Percentiles rank a stretch among this genome's conserved stretches.
phyloP scores from a whole-genome alignment of 1,140 invertebrate genomes.

The Drosophila parabipectinata region DNA sequence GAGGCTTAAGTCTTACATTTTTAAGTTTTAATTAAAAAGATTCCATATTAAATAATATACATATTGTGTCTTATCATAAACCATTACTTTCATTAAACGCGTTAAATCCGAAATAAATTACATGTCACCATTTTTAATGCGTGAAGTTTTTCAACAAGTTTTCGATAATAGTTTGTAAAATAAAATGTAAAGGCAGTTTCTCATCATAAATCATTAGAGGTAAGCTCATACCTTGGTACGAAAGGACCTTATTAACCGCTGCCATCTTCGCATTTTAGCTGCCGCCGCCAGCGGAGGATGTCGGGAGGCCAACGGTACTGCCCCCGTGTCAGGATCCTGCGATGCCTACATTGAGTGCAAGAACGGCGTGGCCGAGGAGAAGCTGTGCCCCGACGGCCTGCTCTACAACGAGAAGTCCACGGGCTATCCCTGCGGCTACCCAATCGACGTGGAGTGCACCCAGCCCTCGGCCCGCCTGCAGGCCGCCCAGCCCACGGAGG shows the following conservation, averaged over 20 bases:
- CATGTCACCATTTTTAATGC: neutral
- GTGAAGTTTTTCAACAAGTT: neutral
- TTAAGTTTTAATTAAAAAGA: no score
- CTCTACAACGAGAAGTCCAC: conserved; percentile 91
- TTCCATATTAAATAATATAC: neutral
- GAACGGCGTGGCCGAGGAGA: conserved; percentile 90
- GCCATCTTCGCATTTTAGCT: conserved; percentile 56
- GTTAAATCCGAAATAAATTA: neutral
- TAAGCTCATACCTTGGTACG: conserved; percentile 47
- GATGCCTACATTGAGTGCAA: conserved; percentile 88
- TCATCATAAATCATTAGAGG: conserved; percentile 79
- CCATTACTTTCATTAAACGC: neutral
- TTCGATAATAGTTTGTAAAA: neutral
- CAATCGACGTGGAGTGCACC: conserved; percentile 91
- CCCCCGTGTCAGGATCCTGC: conserved; percentile 89
- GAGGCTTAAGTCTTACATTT: no score
- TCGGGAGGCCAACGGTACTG: conserved; percentile 83
- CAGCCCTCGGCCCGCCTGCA: conserved; percentile 87
- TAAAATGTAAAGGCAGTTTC: conserved; percentile 45
- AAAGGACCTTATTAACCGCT: conserved; percentile 49
- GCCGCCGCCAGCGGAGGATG: conserved; percentile 59
- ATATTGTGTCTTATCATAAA: neutral
- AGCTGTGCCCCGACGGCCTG: conserved; percentile 93
- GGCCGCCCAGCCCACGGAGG: conserved; percentile 86
- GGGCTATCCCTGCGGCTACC: conserved; percentile 92